phyloP scores from a whole-genome alignment of 2,888 invertebrate species.

The Plebejus melissa region DNA sequence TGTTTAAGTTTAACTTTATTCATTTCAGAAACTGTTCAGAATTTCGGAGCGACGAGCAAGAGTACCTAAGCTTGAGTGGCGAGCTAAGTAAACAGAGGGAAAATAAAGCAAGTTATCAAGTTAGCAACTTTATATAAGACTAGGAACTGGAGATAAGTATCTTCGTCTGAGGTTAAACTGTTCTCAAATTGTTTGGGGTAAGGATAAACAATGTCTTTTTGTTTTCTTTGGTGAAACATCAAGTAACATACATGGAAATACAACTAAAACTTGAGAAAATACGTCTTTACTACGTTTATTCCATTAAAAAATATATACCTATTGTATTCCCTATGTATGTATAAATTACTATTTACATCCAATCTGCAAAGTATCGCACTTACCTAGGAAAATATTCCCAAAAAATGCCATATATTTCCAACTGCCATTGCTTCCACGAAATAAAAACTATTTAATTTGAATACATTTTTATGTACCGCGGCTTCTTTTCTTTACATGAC shows the following conservation, averaged over 20 bases:
- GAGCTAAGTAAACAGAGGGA: not conserved
- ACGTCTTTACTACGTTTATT: not conserved
- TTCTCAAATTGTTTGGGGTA: conserved; percentile 7
- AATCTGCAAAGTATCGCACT: not conserved
- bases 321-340: no score
- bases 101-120: conserved; percentile 20
- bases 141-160: conserved; percentile 28
- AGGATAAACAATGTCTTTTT: not conserved
- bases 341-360: not conserved
- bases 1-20: not conserved
- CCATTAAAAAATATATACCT: no score
- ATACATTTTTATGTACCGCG: not conserved
- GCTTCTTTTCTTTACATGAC: conserved; percentile 1
- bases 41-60: not conserved
- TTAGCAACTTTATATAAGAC: conserved; percentile 30
- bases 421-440: not conserved
- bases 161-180: conserved; percentile 20
- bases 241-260: not conserved
- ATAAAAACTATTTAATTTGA: not conserved
- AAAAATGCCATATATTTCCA: not conserved
- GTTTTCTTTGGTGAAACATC: not conserved
- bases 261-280: not conserved
- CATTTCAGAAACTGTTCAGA: conserved; percentile 16
- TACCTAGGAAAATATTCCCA: not conserved
- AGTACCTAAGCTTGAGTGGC: not conserved